Conservation (phyloP, 2,113 vertebrate genomes). For the Panthera leo region DNA sequence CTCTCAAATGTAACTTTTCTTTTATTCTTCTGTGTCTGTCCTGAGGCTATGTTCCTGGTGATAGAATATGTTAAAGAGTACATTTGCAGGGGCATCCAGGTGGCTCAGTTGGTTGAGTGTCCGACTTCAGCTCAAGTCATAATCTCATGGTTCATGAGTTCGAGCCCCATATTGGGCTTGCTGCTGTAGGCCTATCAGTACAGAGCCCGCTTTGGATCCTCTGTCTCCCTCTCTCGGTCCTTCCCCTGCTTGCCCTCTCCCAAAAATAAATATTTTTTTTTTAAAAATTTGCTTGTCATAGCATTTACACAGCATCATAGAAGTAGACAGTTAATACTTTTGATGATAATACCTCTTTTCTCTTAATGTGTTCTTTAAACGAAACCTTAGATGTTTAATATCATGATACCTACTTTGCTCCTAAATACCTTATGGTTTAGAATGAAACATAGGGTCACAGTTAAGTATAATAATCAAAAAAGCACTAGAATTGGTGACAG, state of each 20-base stretch:
- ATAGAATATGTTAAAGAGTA: background rate
- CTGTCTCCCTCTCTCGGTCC: too few relatives aligned
- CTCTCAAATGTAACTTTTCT: constrained; percentile 1
- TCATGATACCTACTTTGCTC: background rate
- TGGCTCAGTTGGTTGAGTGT: too few relatives aligned
- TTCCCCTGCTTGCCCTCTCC: too few relatives aligned
- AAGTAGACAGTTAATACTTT: background rate
- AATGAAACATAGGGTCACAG: background rate
- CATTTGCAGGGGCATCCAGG: background rate
- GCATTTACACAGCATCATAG: background rate
- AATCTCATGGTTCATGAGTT: too few relatives aligned
- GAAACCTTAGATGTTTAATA: constrained; percentile 12
- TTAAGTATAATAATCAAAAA: background rate
- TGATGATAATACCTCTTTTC: background rate
- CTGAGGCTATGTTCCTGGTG: background rate
- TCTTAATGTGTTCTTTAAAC: background rate
- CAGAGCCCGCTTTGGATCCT: too few relatives aligned
- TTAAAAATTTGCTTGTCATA: background rate
- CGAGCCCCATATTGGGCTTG: too few relatives aligned
- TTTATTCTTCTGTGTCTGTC: background rate
- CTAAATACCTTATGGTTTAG: background rate
- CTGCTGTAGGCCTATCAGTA: too few relatives aligned
- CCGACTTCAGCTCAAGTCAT: too few relatives aligned
- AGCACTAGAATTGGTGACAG: background rate
- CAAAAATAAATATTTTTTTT: too few relatives aligned